Conservation (phyloP, 2,888 invertebrate genomes). For the Lasioglossum vierecki region DNA sequence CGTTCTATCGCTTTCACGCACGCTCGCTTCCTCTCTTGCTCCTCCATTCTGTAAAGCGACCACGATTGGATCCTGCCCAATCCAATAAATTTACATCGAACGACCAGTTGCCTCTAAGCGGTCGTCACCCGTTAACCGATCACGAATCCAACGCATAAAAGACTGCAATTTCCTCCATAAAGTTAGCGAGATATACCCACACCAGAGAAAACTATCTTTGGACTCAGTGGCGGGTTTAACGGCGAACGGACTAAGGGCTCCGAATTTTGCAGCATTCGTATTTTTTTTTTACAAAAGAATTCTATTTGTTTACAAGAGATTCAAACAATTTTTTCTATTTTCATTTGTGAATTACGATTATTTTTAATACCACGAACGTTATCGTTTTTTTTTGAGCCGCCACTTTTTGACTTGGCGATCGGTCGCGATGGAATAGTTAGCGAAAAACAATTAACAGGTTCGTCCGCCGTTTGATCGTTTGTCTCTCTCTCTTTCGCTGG, state of each 20-base stretch:
- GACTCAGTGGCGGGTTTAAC: too few species aligned
- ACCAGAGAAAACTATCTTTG: not conserved
- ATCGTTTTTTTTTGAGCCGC: too few species aligned
- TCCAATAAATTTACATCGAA: slow-evolving; percentile 59
- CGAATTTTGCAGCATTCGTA: too few species aligned
- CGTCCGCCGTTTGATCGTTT: not conserved
- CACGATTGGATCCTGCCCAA: slow-evolving; percentile 81
- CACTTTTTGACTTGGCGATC: not conserved
- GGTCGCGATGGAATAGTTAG: not conserved
- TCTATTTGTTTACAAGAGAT: too few species aligned
- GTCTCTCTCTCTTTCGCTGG: not conserved
- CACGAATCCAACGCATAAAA: not conserved
- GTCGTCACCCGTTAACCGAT: not conserved
- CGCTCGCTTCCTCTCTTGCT: not conserved
- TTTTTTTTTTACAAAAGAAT: too few species aligned
- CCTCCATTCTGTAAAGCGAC: slow-evolving; percentile 19
- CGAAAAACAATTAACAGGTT: not conserved
- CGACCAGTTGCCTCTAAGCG: slow-evolving; percentile 4
- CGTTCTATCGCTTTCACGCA: not conserved
- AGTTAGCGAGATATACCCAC: not conserved
- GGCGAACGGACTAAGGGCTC: too few species aligned
- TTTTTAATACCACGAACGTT: too few species aligned
- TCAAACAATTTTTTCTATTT: too few species aligned
- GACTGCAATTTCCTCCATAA: not conserved
- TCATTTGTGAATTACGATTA: too few species aligned